Base-by-base conservation (phyloP, 2,113 vertebrate genomes). In the Bubo scandiacus region DNA sequence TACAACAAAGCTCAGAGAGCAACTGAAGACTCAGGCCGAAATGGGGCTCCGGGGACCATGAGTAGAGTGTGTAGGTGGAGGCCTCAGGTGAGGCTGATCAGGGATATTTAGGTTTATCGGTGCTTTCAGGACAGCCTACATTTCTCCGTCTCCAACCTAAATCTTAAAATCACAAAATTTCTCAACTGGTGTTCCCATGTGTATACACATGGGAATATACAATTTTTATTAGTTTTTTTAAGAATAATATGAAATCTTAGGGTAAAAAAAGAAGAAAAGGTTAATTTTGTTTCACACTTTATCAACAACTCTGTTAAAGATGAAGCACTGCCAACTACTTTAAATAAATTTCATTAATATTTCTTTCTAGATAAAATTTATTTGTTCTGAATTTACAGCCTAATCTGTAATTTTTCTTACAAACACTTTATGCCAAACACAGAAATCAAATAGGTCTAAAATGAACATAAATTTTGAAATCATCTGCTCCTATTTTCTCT, bases 231-330 rank as follows among this genome's bases (percentile, higher is more conserved):
- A 32, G 4, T 47, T 9, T 36, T 57, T 58, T 49, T 32, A 79
- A 82, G 10, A 68, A 51, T 38, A 65, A 43, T 36, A 23, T 11
- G 30, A 15, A 55, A 26, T 22, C 11, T 36, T 23, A 20, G 3
- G 5, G 11, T 34, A 0, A 5, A 4, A 15, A 32, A 43, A 59
- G 3, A 14, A 3, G 0, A n/a, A 42, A 57, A 55, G 0, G 0
- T 21, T 38, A 5, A 27, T 78, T 86, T 67, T 80, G 4, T 42
- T 32, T 15, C 9, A 25, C 7, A 23, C 2, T 86, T 59, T 54
- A 34, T 51, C 25, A 61, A 36, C 2, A 67, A 32, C 5, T 32
- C 2, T 27, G 9, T 77, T 63, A 45, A 63, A 54, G 21, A 29
- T 40, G 5, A 21, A 77, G 2, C 2, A 5, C 9, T 1, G 3